Conservation (phyloP, 2,113 vertebrate genomes). For the Silurus asotus region DNA sequence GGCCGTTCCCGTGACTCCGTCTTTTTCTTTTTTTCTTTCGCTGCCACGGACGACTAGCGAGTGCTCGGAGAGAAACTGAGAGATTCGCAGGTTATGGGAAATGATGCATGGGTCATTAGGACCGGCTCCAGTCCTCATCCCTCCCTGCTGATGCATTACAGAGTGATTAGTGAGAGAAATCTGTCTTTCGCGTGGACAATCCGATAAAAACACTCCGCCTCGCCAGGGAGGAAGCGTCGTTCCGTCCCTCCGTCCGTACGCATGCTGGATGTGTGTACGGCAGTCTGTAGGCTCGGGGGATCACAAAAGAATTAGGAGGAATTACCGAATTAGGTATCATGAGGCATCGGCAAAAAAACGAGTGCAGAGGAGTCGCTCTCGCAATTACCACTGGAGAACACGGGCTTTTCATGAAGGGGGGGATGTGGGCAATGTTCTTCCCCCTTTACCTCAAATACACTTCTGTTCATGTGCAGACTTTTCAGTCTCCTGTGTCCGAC, state of each 20-base stretch:
- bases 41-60: conserved; percentile 41
- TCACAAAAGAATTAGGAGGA: conserved; percentile 24
- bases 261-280: conserved; percentile 7
- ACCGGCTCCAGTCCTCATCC: conserved; percentile 43
- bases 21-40: not conserved
- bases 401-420: not conserved
- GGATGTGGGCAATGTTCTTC: not conserved
- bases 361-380: not conserved
- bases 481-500: not conserved
- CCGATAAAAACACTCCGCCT: conserved; percentile 40
- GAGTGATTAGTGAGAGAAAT: conserved; percentile 54
- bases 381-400: not conserved
- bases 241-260: not conserved
- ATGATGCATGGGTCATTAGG: conserved; percentile 58
- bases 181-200: conserved; percentile 38
- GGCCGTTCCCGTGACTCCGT: conserved; percentile 31
- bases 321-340: conserved; percentile 20
- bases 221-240: conserved; percentile 24
- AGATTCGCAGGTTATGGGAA: conserved; percentile 48
- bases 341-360: conserved; percentile 2
- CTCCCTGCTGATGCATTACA: conserved; percentile 52
- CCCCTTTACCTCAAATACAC: not conserved
- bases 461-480: not conserved
- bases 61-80: conserved; percentile 41
- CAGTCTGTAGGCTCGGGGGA: conserved; percentile 27